Evolutionary conservation across 2,113 vertebrate genomes (phyloP).

Genomic region (Gasterosteus aculeatus): DNA sequence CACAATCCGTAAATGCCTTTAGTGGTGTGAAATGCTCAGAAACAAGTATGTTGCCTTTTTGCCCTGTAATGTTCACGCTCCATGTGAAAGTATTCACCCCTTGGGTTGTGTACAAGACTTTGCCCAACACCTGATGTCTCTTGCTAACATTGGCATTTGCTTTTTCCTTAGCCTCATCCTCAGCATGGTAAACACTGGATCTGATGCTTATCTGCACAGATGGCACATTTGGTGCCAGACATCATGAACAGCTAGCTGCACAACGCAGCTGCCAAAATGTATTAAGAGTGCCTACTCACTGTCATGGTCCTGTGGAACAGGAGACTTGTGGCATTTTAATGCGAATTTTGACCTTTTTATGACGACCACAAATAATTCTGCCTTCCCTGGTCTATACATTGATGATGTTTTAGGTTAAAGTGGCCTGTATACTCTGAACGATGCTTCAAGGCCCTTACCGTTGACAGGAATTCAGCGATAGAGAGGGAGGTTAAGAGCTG

Average conservation of each 20-base stretch:
- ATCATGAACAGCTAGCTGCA: constrained; percentile 60
- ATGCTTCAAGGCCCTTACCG: constrained; percentile 37
- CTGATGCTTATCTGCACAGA: constrained; percentile 58
- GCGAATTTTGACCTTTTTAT: constrained; percentile 7
- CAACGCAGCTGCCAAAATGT: constrained; percentile 57
- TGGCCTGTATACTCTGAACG: constrained; percentile 55
- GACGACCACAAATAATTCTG: constrained; percentile 50
- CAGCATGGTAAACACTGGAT: constrained; percentile 13
- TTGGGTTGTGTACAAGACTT: neutral
- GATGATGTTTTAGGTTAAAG: constrained; percentile 50
- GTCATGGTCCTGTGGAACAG: constrained; percentile 41
- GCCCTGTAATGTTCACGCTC: neutral
- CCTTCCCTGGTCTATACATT: constrained; percentile 30
- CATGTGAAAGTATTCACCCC: neutral
- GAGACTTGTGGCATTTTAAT: constrained; percentile 50
- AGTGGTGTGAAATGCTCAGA: neutral
- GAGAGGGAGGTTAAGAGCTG: constrained; percentile 58
- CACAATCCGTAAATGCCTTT: neutral
- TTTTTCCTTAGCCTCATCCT: constrained; percentile 11
- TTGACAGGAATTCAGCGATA: constrained; percentile 49
- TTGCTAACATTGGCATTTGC: neutral
- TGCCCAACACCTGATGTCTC: constrained; percentile 11
- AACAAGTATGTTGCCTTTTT: neutral
- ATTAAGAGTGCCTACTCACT: constrained; percentile 56
- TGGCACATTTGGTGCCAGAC: constrained; percentile 56